A percentile compares a stretch with the other conserved stretches of the same genome.
phyloP scores from a whole-genome alignment of 2,888 invertebrate genomes.

The Camponotus fellah region DNA sequence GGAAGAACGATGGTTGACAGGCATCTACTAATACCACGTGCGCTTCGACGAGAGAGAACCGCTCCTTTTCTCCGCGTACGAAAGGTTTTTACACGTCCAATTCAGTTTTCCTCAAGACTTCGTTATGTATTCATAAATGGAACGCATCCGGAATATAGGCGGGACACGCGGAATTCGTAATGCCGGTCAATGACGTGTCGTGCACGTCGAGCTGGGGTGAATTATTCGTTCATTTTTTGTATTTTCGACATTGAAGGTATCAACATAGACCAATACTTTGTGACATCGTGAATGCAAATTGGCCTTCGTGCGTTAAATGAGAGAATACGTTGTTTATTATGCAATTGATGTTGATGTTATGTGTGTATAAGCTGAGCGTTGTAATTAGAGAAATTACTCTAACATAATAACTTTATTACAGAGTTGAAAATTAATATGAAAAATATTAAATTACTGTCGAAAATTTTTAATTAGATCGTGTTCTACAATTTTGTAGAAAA shows the following conservation, averaged over 20 bases:
- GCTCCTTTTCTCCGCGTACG: constrained; percentile 39
- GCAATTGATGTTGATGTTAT: no score
- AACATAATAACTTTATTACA: neutral
- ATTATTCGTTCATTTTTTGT: constrained; percentile 40
- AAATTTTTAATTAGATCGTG: neutral
- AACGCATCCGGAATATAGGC: constrained; percentile 79
- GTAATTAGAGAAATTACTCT: constrained; percentile 12
- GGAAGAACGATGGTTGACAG: constrained; percentile 53
- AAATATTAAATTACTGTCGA: neutral
- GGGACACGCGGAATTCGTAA: constrained; percentile 80
- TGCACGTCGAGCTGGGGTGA: neutral
- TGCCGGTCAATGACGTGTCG: constrained; percentile 67
- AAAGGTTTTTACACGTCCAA: constrained; percentile 61
- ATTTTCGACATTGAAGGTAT: constrained; percentile 26
- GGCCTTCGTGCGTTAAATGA: constrained; percentile 16
- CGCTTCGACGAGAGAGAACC: neutral
- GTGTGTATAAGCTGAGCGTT: neutral
- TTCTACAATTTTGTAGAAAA: constrained; percentile 15
- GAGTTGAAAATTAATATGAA: neutral
- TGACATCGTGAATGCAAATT: constrained; percentile 41
- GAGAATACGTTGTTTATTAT: neutral
- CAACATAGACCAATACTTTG: constrained; percentile 20
- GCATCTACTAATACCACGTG: constrained; percentile 56
- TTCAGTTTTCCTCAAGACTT: constrained; percentile 75
- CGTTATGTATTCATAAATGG: constrained; percentile 83